phyloP scores from a whole-genome alignment of 2,888 invertebrate genomes.

The Athrips mouffetella region DNA sequence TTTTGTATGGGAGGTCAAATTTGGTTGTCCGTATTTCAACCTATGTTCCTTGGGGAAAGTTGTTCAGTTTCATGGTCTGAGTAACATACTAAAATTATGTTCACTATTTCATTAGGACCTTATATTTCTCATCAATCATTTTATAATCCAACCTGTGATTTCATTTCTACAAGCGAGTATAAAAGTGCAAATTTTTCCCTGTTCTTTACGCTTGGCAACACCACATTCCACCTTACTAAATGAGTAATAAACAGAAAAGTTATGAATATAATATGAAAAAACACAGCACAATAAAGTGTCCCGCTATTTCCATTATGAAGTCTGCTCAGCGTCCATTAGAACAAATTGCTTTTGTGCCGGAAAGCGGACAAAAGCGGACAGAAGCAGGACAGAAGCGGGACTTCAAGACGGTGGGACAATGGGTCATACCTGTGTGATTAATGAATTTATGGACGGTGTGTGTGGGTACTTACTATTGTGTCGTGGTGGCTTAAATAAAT shows the following conservation, averaged over 20 bases:
- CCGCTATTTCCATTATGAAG: conserved; percentile 13
- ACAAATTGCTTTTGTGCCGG: conserved; percentile 16
- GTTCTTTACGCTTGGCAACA: too few species aligned
- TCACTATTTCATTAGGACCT: too few species aligned
- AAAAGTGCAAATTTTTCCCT: neutral
- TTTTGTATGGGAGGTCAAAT: too few species aligned
- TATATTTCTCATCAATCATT: too few species aligned
- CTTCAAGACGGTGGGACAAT: conserved; percentile 2
- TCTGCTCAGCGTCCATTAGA: conserved; percentile 17
- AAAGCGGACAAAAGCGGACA: too few species aligned
- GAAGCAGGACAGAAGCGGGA: conserved; percentile 9
- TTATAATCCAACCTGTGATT: too few species aligned
- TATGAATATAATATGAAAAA: conserved; percentile 9
- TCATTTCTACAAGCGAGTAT: neutral
- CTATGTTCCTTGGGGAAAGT: too few species aligned
- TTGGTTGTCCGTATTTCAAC: too few species aligned
- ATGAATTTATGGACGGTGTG: conserved; percentile 2
- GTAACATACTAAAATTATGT: too few species aligned
- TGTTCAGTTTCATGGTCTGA: too few species aligned
- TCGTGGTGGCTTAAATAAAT: neutral
- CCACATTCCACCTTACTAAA: neutral
- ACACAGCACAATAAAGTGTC: conserved; percentile 15
- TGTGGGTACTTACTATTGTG: neutral
- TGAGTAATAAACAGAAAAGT: neutral
- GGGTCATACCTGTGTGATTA: conserved; percentile 7